Evolutionary conservation across 2,888 invertebrate species (phyloP).

Genomic region (Heliconius sara): DNA sequence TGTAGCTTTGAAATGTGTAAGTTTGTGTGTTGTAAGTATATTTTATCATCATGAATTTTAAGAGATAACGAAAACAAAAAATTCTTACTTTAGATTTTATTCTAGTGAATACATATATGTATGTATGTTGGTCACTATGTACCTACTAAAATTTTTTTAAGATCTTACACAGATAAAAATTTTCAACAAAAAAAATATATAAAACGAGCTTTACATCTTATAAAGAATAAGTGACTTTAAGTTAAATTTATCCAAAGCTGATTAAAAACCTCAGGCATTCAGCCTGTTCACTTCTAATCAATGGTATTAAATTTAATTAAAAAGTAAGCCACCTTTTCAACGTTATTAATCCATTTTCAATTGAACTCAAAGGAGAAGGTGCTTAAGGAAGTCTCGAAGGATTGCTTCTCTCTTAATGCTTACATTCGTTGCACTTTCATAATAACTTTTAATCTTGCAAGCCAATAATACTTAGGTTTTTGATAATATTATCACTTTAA

Average conservation of each 20-base stretch:
- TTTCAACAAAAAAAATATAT: background rate
- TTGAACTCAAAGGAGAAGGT: conserved; percentile 26
- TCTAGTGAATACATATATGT: too few relatives aligned
- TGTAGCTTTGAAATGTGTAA: too few relatives aligned
- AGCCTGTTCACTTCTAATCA: conserved; percentile 8
- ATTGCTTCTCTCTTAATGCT: conserved; percentile 14
- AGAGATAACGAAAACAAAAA: too few relatives aligned
- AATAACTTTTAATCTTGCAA: conserved; percentile 16
- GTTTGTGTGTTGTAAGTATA: too few relatives aligned
- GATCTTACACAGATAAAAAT: too few relatives aligned
- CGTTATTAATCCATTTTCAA: conserved; percentile 20
- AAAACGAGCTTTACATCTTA: background rate
- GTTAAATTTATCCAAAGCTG: background rate
- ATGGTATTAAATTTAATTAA: conserved; percentile 27
- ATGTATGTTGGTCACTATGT: too few relatives aligned
- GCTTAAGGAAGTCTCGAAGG: conserved; percentile 22
- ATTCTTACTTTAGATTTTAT: too few relatives aligned
- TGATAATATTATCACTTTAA: too few relatives aligned
- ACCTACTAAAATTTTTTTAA: too few relatives aligned
- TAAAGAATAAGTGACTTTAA: conserved; percentile 5
- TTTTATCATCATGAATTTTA: too few relatives aligned
- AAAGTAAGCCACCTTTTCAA: conserved; percentile 24
- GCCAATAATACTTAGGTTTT: background rate
- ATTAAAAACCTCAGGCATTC: conserved; percentile 1
- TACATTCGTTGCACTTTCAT: conserved; percentile 19